Base-by-base conservation (phyloP, 2,797 vertebrate species). In the Macropodus opercularis region DNA sequence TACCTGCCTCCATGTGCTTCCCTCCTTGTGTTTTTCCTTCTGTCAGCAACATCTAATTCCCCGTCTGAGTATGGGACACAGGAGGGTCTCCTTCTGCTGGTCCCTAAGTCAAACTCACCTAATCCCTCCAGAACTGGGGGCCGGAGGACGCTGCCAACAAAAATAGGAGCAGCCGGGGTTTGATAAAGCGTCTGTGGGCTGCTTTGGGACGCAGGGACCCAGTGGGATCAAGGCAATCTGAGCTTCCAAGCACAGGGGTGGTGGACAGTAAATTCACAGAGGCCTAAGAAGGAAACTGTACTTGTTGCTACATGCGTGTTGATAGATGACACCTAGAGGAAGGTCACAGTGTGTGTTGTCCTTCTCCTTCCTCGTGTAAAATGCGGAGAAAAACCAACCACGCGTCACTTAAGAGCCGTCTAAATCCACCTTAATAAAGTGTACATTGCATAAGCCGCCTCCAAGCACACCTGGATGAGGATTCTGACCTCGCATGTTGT, bases 101-200 rank as follows among this genome's bases (percentile, higher is more conserved):
- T 69, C 78, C 51, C 58, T 2, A 80, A 71, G 70, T 89, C 89
- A 71, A 55, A 62, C 81, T 84, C 83, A 86, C 81, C 83, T 87
- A 79, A 87, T 88, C 75, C 79, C 77, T 85, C 78, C 65, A 55
- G 77, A 60, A 21, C 44, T 9, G 64, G 70, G 76, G 75, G 77
- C 63, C 54, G 77, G 55, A 58, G 22, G 10, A 47, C 50, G 77
- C 74, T 75, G 81, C 88, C 87, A 90, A 89, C 80, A 87, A 86
- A 87, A 89, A 89, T 74, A 87, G 80, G 59, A 72, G 62, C 83
- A 85, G 80, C 74, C 69, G 67, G 41, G 59, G 54, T 62, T 77
- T 86, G 88, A 87, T 88, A 76, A 79, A 88, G 79, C 80, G 76
- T 55, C 81, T 87, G 72, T 53, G 67, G 74, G 83, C 61, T 60